These are phyloP conservation scores for Sitophilus oryzae DNA, from an alignment of 1,140 invertebrate genomes.

Conservation along the genomic window DNA sequence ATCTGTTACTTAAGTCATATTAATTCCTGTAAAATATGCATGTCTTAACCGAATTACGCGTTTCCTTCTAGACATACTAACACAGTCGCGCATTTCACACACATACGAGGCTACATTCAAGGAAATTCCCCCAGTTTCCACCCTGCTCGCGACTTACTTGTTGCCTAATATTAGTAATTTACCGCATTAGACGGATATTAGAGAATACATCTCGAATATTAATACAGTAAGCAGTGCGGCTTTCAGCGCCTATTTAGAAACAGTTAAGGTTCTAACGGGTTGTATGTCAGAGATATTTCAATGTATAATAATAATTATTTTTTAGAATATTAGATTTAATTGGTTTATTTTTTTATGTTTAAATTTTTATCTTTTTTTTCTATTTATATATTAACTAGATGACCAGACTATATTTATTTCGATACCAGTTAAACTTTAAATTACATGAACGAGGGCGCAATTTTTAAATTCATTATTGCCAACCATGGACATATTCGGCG, in stretches of 20 bases:
- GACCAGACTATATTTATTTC: too few species aligned
- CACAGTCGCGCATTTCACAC: neutral
- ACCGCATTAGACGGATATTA: neutral
- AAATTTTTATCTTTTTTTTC: neutral
- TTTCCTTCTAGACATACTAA: too few species aligned
- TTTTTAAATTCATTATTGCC: too few species aligned
- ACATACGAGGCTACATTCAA: neutral
- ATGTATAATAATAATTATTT: too few species aligned
- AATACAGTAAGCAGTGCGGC: neutral
- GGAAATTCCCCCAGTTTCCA: neutral
- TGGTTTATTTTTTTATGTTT: slow-evolving; percentile 1
- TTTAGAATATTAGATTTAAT: slow-evolving; percentile 26
- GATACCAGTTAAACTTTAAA: too few species aligned
- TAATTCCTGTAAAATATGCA: too few species aligned
- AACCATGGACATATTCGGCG: too few species aligned
- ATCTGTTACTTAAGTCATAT: too few species aligned
- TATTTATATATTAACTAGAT: too few species aligned
- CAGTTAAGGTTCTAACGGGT: neutral
- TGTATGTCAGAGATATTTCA: neutral
- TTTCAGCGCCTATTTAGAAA: neutral
- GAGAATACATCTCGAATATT: neutral
- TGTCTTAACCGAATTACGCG: too few species aligned
- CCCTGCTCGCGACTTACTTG: neutral
- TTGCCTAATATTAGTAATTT: neutral
- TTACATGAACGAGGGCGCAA: too few species aligned